Evolutionary conservation across 2,888 invertebrate species (phyloP).

Genomic region (Lycaena phlaeas): DNA sequence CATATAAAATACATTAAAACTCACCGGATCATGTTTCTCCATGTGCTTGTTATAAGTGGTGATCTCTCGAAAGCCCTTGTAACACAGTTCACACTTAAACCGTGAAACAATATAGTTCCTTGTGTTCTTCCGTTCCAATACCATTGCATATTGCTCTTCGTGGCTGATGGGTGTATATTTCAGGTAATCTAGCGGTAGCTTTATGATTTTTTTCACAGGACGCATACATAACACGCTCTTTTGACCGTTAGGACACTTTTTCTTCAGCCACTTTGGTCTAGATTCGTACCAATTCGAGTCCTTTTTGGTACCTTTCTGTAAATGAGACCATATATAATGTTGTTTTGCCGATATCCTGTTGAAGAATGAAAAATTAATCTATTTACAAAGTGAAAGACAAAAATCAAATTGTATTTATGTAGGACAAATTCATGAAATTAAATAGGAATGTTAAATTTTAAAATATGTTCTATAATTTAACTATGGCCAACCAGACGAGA

Average conservation of each 20-base stretch:
- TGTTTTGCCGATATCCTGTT: conserved; percentile 49
- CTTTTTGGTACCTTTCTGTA: conserved; percentile 35
- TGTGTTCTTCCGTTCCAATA: conserved; percentile 35
- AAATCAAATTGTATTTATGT: no score
- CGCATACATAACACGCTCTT: conserved; percentile 8
- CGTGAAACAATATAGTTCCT: conserved; percentile 48
- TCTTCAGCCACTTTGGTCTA: conserved; percentile 32
- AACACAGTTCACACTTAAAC: conserved; percentile 49
- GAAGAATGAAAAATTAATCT: background rate
- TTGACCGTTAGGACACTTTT: conserved; percentile 10
- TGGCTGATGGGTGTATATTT: conserved; percentile 41
- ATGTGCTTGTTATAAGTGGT: conserved; percentile 50
- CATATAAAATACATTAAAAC: no score
- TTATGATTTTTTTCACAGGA: conserved; percentile 11
- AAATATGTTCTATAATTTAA: no score
- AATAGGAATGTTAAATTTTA: no score
- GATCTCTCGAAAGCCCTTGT: conserved; percentile 42
- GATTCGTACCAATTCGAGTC: conserved; percentile 34
- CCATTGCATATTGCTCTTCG: conserved; percentile 46
- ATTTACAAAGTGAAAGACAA: no score
- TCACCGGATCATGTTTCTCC: conserved; percentile 59
- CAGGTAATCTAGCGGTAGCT: conserved; percentile 39
- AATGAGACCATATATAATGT: conserved; percentile 45
- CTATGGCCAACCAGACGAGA: no score
- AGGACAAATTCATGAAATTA: no score